Base-by-base conservation (phyloP, 2,797 vertebrate genomes). In the Etheostoma perlongum region DNA sequence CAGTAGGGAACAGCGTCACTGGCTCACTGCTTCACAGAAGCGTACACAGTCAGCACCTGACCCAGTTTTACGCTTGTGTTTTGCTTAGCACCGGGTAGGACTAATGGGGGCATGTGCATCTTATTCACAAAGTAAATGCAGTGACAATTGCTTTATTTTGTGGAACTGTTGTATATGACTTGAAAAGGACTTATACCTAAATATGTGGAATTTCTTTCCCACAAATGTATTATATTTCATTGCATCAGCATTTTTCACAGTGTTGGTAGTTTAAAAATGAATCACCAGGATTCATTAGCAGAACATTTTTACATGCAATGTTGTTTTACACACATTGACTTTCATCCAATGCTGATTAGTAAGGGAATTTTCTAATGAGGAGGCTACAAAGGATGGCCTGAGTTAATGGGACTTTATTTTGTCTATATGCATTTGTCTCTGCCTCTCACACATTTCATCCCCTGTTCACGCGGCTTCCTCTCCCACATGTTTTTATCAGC, bases 51-150 rank as follows among this genome's bases (percentile, higher is more conserved):
- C 72, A 36, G 62, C 58, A 48, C 40, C 75, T 91, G 91, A 91
- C 89, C 89, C 81, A 92, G 47, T 89, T 93, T 89, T n/a, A 58
- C 27, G 15, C 60, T 79, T 81, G 71, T 81, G 72, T 87, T 74
- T 76, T 79, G 55, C 75, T 85, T 81, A 76, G 57, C 64, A 63
- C 67, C 53, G 8, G 61, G 30, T 42, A 85, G 58, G 67, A 57
- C 2, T 16, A 68, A 72, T 40, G 67, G 53, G 8, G 18, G n/a
- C 14, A 55, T 42, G 51, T 68, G 47, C 40, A 48, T n/a, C 25
- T 57, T 49, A 19, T 44, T 5, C 42, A 15, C 4, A 13, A 15
- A 44, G 5, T 44, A 67, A 72, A 74, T 67, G 11, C 36, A 25
- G n/a, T 12, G 6, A 71, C 67, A 14, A 73, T 68, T 66, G 30